Percentiles rank a stretch among this genome's conserved stretches.
Conservation (phyloP, 2,888 invertebrate species). For the Dexiosoma caninum region DNA sequence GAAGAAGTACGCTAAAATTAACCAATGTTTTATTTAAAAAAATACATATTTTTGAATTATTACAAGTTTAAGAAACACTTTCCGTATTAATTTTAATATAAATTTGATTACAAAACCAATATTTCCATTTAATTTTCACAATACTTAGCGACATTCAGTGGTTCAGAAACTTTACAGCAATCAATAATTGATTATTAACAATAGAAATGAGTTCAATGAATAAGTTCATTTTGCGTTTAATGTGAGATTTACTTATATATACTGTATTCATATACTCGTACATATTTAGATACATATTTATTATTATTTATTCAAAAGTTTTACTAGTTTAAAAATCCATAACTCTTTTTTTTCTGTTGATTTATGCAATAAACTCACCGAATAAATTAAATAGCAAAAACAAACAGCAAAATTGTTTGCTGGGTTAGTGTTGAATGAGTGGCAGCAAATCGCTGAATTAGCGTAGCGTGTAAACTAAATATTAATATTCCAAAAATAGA, state of each 20-base stretch:
- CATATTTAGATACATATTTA: too few species aligned
- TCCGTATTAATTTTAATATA: too few species aligned
- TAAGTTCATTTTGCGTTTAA: neutral
- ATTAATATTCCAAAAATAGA: conserved; percentile 40
- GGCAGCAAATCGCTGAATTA: neutral
- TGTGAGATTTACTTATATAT: neutral
- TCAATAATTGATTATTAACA: neutral
- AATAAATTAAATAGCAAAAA: conserved; percentile 35
- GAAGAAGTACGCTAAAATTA: too few species aligned
- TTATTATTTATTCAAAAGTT: neutral
- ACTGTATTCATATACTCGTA: neutral
- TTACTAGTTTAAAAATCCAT: conserved; percentile 15
- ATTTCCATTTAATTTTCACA: too few species aligned
- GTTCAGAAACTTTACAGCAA: too few species aligned
- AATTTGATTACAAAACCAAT: too few species aligned
- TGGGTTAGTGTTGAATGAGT: neutral
- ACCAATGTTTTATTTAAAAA: too few species aligned
- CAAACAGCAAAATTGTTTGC: conserved; percentile 31
- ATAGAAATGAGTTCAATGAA: neutral
- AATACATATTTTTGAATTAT: too few species aligned
- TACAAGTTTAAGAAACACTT: too few species aligned
- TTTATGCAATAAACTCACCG: conserved; percentile 44
- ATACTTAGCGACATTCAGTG: too few species aligned
- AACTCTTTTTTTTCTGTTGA: neutral
- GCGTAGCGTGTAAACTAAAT: conserved; percentile 31